Percentiles rank a stretch among this genome's conserved stretches.
phyloP scores from a whole-genome alignment of 1,140 invertebrate genomes.

The Drosophila sproati region DNA sequence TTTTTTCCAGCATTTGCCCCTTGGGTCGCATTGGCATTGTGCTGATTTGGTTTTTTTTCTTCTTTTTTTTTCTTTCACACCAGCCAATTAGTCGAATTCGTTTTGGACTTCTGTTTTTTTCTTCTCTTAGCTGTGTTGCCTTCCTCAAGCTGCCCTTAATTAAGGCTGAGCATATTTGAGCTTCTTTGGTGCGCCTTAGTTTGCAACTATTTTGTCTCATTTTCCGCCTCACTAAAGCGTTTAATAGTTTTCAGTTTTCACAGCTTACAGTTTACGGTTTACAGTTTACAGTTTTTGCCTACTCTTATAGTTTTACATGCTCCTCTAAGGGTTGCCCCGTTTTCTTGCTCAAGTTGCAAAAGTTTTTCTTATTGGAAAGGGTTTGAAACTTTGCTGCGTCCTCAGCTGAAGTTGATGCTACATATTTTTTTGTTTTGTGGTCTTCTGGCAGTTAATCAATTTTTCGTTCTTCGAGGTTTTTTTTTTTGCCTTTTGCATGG shows the following conservation, averaged over 20 bases:
- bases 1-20: constrained; percentile 34
- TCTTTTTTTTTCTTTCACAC: constrained; percentile 46
- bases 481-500: constrained; percentile 19
- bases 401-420: constrained; percentile 17
- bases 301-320: constrained; percentile 33
- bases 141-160: constrained; percentile 58
- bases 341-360: constrained; percentile 75
- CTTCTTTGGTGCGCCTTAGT: constrained; percentile 38
- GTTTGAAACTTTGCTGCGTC: constrained; percentile 56
- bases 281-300: constrained; percentile 59
- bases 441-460: constrained; percentile 77
- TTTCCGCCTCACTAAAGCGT: constrained; percentile 83
- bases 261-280: constrained; percentile 60
- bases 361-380: constrained; percentile 70
- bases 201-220: constrained; percentile 83
- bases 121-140: constrained; percentile 10
- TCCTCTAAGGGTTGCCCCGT: constrained; percentile 16
- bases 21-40: constrained; percentile 36
- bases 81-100: constrained; percentile 62
- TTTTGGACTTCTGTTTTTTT: constrained; percentile 20
- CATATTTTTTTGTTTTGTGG: constrained; percentile 54
- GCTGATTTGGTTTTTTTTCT: not conserved
- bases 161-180: constrained; percentile 54
- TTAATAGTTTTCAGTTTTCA: constrained; percentile 80
- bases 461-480: constrained; percentile 55